Conservation (phyloP, 2,888 invertebrate species). For the Saturnia japonica region DNA sequence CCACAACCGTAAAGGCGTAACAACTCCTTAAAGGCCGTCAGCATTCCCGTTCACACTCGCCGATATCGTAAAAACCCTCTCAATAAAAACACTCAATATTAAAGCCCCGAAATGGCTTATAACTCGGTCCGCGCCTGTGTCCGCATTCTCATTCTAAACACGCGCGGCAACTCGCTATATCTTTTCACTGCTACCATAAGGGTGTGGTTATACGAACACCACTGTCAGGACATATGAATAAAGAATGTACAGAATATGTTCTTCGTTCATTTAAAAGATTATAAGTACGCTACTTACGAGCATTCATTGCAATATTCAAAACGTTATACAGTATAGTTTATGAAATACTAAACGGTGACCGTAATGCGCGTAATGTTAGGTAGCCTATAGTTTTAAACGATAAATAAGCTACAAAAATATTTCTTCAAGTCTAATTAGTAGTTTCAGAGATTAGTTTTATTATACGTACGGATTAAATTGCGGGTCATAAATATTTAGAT, state of each 20-base stretch:
- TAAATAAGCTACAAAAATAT: no score
- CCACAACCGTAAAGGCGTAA: slow-evolving; percentile 29
- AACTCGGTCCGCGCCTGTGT: slow-evolving; percentile 23
- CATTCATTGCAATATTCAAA: background rate
- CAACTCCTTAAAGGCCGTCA: slow-evolving; percentile 44
- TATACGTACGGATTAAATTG: no score
- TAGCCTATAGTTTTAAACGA: no score
- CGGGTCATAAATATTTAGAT: no score
- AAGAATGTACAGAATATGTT: background rate
- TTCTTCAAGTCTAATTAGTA: no score
- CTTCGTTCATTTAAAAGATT: background rate
- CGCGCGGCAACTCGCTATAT: slow-evolving; percentile 62
- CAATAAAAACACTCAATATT: slow-evolving; percentile 70
- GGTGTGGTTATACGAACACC: slow-evolving; percentile 37
- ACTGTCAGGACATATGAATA: background rate
- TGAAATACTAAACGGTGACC: no score
- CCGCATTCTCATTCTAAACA: slow-evolving; percentile 70
- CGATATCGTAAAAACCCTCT: slow-evolving; percentile 52
- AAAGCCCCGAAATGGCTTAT: slow-evolving; percentile 40
- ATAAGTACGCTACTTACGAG: background rate
- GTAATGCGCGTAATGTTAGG: no score
- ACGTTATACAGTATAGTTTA: no score
- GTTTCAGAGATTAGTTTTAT: no score
- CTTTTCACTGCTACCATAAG: slow-evolving; percentile 72
- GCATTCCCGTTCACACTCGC: slow-evolving; percentile 44